Evolutionary conservation across 2,888 invertebrate species (phyloP).

Genomic region (Orchesella flavescens): DNA sequence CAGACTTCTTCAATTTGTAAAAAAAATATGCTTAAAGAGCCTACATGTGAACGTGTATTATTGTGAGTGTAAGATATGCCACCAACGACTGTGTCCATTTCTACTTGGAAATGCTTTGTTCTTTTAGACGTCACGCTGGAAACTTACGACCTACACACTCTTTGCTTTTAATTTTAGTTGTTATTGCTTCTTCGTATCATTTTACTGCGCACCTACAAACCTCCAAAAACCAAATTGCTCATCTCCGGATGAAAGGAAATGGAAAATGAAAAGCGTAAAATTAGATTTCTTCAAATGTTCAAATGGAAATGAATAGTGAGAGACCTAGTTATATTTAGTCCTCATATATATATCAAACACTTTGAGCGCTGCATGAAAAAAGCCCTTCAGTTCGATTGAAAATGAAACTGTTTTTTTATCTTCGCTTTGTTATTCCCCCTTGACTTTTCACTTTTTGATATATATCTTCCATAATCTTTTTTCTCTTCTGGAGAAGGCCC

Average conservation of each 20-base stretch:
- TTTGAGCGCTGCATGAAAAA: too few relatives aligned
- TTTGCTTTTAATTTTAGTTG: neutral
- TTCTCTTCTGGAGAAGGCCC: conserved; percentile 26
- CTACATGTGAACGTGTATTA: neutral
- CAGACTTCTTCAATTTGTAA: neutral
- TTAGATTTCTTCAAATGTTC: conserved; percentile 42
- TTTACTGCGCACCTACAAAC: neutral
- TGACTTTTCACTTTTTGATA: neutral
- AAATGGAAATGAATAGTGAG: neutral
- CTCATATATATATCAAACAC: too few relatives aligned
- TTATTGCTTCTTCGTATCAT: neutral
- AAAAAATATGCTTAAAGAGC: neutral
- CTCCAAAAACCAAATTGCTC: too few relatives aligned
- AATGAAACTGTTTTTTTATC: neutral
- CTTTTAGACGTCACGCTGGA: neutral
- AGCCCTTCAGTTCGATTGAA: neutral
- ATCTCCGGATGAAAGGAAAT: conserved; percentile 18
- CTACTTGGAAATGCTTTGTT: neutral
- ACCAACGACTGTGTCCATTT: conserved; percentile 44
- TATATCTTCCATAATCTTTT: neutral
- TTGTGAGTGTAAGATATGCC: conserved; percentile 13
- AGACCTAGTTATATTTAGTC: too few relatives aligned
- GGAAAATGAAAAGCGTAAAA: conserved; percentile 39
- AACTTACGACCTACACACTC: neutral
- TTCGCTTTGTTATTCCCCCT: neutral